phyloP scores from a whole-genome alignment of 1,140 invertebrate species.

The Melipona quadrifasciata region DNA sequence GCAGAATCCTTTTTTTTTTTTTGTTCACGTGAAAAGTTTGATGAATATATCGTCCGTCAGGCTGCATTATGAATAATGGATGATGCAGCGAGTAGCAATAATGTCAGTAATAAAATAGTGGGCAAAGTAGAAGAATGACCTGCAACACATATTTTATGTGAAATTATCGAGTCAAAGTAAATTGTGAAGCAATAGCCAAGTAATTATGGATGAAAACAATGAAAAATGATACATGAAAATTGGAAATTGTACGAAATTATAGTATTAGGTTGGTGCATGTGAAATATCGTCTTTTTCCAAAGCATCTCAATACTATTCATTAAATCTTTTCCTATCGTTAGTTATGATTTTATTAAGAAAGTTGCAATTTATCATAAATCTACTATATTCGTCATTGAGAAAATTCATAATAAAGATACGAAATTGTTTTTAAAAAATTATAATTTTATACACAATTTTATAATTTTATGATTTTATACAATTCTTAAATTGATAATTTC shows the following conservation, averaged over 20 bases:
- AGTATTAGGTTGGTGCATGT: neutral
- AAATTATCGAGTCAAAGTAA: conserved; percentile 37
- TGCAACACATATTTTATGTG: conserved; percentile 4
- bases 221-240: neutral
- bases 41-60: conserved; percentile 9
- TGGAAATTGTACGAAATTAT: neutral
- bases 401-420: no score
- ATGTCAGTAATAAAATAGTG: conserved; percentile 33
- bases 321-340: no score
- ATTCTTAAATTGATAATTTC: no score
- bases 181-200: neutral
- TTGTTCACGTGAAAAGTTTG: conserved; percentile 10
- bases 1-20: neutral
- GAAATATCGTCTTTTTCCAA: neutral
- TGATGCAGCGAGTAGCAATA: conserved; percentile 12
- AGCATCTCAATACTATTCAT: no score
- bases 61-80: conserved; percentile 29
- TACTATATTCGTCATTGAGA: no score
- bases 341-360: no score
- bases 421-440: no score
- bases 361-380: no score
- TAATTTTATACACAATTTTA: no score
- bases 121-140: conserved; percentile 13
- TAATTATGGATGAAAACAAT: no score
- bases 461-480: no score